phyloP scores from a whole-genome alignment of 2,888 invertebrate genomes.

The Ormyrus labotus region DNA sequence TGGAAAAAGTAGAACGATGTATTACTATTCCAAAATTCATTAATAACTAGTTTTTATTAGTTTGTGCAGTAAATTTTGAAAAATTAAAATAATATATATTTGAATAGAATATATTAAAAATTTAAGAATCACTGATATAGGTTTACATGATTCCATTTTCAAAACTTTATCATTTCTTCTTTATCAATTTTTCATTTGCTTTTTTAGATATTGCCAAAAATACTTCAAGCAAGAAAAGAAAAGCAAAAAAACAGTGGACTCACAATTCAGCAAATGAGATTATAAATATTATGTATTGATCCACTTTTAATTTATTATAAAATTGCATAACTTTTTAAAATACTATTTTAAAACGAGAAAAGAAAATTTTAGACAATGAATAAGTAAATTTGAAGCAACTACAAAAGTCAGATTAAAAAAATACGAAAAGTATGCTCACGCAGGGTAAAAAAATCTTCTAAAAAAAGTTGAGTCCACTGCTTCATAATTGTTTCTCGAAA shows the following conservation, averaged over 20 bases:
- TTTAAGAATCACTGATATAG: background rate
- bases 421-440: too few species aligned
- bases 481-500: constrained; percentile 13
- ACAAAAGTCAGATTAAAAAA: too few species aligned
- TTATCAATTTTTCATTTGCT: background rate
- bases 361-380: too few species aligned
- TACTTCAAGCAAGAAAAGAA: background rate
- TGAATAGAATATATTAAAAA: background rate
- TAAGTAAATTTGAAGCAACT: too few species aligned
- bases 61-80: constrained; percentile 11
- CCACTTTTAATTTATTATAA: too few species aligned
- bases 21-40: background rate
- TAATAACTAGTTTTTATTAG: constrained; percentile 4
- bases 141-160: too few species aligned
- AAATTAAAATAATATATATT: background rate
- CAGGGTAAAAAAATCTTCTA: too few species aligned
- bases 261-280: background rate
- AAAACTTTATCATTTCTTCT: constrained; percentile 1
- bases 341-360: too few species aligned
- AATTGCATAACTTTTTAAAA: too few species aligned
- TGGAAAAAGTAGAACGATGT: constrained; percentile 65
- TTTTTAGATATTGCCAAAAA: background rate
- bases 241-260: background rate
- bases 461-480: too few species aligned
- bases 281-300: too few species aligned